Conservation (phyloP, 2,888 invertebrate genomes). For the Ashinkailepas kermadecensis region DNA sequence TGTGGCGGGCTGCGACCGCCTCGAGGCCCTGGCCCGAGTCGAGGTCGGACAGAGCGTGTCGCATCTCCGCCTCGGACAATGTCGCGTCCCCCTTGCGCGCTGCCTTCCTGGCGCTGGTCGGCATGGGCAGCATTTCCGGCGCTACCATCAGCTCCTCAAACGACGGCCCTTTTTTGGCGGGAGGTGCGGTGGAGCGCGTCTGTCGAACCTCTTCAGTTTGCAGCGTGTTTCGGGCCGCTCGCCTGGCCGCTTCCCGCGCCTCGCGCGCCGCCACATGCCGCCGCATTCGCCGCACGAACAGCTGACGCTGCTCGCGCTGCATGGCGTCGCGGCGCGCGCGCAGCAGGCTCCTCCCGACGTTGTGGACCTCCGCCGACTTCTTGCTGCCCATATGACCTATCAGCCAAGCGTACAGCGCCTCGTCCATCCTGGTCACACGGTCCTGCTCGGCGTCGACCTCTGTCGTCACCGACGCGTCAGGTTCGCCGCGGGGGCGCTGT, state of each 20-base stretch:
- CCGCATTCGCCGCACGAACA: neutral
- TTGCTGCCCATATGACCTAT: neutral
- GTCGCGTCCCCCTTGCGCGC: neutral
- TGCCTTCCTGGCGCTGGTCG: neutral
- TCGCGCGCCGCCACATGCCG: neutral
- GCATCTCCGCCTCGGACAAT: neutral
- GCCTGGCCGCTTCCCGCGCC: neutral
- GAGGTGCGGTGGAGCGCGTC: neutral
- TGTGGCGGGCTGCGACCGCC: neutral
- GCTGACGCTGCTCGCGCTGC: neutral
- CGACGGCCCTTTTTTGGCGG: neutral
- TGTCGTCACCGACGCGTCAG: neutral
- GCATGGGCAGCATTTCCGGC: neutral
- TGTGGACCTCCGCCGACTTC: neutral
- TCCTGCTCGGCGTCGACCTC: neutral
- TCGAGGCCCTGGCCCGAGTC: neutral
- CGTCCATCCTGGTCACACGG: neutral
- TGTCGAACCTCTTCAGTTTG: too few relatives aligned
- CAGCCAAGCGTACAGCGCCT: slow-evolving; percentile 12
- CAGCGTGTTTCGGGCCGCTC: neutral
- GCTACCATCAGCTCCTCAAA: neutral
- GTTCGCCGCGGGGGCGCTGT: neutral
- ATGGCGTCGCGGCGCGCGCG: neutral
- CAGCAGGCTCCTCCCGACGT: neutral
- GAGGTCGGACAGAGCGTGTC: neutral